A percentile compares a stretch with the other conserved stretches of the same genome.
phyloP scores from a whole-genome alignment of 2,888 invertebrate species.

The Trichopoda pennipes region DNA sequence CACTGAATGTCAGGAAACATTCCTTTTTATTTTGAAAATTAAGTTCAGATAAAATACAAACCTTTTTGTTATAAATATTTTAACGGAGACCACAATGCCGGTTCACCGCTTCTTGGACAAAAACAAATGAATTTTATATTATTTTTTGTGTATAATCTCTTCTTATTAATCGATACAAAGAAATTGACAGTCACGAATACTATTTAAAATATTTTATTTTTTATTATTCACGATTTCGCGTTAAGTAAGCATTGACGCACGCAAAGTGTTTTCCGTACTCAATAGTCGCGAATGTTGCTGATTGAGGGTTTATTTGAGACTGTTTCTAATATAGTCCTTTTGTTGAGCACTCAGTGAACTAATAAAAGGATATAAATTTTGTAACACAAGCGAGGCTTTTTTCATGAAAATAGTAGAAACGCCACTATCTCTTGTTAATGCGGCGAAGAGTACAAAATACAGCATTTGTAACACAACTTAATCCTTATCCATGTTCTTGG shows the following conservation, averaged over 20 bases:
- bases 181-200: not conserved
- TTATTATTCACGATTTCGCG: constrained; percentile 21
- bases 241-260: constrained; percentile 30
- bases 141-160: not conserved
- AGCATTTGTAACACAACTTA: constrained; percentile 42
- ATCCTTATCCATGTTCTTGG: constrained; percentile 44
- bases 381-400: constrained; percentile 69
- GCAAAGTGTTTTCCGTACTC: constrained; percentile 45
- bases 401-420: constrained; percentile 65
- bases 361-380: constrained; percentile 76
- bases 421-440: constrained; percentile 50
- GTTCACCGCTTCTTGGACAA: not conserved
- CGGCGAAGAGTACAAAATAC: constrained; percentile 68
- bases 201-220: constrained; percentile 1
- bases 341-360: constrained; percentile 75
- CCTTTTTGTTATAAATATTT: constrained; percentile 11
- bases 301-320: constrained; percentile 29
- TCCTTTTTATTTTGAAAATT: not conserved
- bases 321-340: constrained; percentile 57
- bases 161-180: constrained; percentile 7
- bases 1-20: not conserved
- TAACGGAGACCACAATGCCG: not conserved
- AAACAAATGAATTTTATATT: not conserved
- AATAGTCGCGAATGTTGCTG: constrained; percentile 24
- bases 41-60: constrained; percentile 20